Conservation (phyloP, 2,113 vertebrate species). For the Oophaga pumilio region DNA sequence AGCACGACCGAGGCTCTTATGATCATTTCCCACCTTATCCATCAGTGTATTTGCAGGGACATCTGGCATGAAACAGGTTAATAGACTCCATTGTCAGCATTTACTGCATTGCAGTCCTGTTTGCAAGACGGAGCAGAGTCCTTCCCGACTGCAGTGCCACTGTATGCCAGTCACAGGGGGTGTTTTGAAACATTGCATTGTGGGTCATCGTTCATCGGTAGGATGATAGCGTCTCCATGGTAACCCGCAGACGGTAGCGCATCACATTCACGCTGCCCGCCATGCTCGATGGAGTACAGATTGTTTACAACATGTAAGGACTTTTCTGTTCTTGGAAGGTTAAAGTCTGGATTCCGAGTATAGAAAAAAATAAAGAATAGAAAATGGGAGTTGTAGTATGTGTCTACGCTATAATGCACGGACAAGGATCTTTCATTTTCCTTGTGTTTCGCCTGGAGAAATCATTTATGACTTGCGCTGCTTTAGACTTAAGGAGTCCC, state of each 20-base stretch:
- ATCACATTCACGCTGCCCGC: neutral
- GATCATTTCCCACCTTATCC: neutral
- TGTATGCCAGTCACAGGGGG: conserved; percentile 44
- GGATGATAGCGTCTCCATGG: conserved; percentile 46
- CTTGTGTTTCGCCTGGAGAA: neutral
- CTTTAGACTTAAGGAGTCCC: conserved; percentile 4
- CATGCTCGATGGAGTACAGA: neutral
- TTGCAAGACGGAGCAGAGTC: neutral
- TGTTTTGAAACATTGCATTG: conserved; percentile 8
- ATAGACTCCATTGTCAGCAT: conserved; percentile 27
- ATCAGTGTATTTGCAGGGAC: neutral
- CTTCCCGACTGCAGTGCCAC: conserved; percentile 31
- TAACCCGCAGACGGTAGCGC: conserved; percentile 16
- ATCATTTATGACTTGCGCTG: conserved; percentile 14
- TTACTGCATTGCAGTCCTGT: conserved; percentile 53
- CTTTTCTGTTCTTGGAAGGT: neutral
- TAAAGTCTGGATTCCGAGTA: neutral
- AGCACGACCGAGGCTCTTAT: neutral
- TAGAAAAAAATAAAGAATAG: neutral
- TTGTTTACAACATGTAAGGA: neutral
- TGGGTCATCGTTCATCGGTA: conserved; percentile 38
- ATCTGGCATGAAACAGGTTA: conserved; percentile 11
- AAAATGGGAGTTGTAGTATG: neutral
- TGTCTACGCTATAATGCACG: neutral
- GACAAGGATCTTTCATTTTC: neutral